Percentiles rank a stretch among this genome's conserved stretches.
These are phyloP conservation scores for Antheraea pernyi DNA, from an alignment of 1,140 invertebrate species.

Conservation along the genomic window DNA sequence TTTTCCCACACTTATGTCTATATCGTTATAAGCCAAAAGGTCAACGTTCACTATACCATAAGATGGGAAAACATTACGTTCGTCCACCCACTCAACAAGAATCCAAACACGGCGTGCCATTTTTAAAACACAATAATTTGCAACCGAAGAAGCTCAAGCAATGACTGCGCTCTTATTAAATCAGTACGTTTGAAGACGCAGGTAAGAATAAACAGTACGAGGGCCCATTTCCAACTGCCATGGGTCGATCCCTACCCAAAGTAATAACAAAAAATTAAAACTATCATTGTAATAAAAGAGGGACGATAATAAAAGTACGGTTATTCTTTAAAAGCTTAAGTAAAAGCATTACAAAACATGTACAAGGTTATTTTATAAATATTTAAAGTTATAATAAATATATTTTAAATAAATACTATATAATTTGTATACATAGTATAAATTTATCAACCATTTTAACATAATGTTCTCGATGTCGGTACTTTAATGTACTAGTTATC, in stretches of 20 bases:
- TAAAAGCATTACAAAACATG: too few species aligned
- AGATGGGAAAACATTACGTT: slow-evolving; percentile 37
- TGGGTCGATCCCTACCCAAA: slow-evolving; percentile 1
- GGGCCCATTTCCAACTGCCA: neutral
- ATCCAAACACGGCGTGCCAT: slow-evolving; percentile 48
- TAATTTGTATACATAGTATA: too few species aligned
- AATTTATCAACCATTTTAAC: too few species aligned
- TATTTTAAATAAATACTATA: too few species aligned
- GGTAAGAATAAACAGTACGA: slow-evolving; percentile 15
- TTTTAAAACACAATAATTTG: slow-evolving; percentile 14
- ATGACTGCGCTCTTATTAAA: slow-evolving; percentile 27
- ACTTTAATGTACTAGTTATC: too few species aligned
- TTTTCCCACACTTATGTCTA: slow-evolving; percentile 41
- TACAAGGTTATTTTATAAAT: too few species aligned
- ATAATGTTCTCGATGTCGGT: too few species aligned
- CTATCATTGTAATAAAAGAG: slow-evolving; percentile 5
- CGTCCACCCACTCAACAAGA: slow-evolving; percentile 52
- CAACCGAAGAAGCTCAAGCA: slow-evolving; percentile 22
- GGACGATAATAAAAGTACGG: neutral
- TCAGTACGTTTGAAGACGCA: slow-evolving; percentile 8
- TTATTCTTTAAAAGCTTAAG: neutral
- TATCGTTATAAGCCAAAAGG: slow-evolving; percentile 26
- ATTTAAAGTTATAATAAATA: too few species aligned
- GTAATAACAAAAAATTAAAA: slow-evolving; percentile 7
- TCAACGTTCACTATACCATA: slow-evolving; percentile 45